Evolutionary conservation across 2,113 vertebrate genomes (phyloP), one percentile per base, ranked within the genome.

Genomic region (Suncus etruscus): DNA sequence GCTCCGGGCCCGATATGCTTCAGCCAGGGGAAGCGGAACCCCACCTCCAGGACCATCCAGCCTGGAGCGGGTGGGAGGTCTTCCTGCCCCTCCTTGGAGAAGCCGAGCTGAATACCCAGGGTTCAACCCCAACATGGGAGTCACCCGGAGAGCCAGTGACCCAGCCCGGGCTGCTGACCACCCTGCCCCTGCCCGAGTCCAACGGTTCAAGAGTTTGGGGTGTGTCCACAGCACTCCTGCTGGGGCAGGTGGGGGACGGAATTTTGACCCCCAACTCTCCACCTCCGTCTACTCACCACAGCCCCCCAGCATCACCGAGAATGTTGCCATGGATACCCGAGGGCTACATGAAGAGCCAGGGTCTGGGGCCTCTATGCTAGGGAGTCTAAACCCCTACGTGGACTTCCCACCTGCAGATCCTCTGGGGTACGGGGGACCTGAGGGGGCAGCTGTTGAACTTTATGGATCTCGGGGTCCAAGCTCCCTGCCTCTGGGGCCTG

Each of bases 281-380:
- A 93, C 97, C 27, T 98, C 98, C 15, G 96, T 98, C 94, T 99
- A 99, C 96, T 98, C 99, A 9, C 98, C 99, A 0, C 98, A 98
- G 0, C 98, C 99, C 0, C 98, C 98, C 20, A 99, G 99, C 97
- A 99, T 99, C 93, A 98, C 97, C 0, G 99, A 99, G 94, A 99
- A 99, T 2, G 98, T 99, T 8, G 97, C 98, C 31, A 96, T 99
- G 97, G 98, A 98, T 82, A 95, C 93, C 0, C 32, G 97, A 66
- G 95, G 94, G 50, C 93, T 98, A 85, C 98, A 97, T 61, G 94
- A 68, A 15, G 90, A 79, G 68, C 73, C 95, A 93, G 98, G 70
- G 93, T 92, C 66, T 10, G 91, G 2, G 97, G 97, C 27, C 88
- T 98, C 6, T 87, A 96, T 90, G 92, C 96, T 98, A 88, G 88